Evolutionary conservation across 2,113 vertebrate species (phyloP).

Genomic region (Zosterops hypoxanthus): DNA sequence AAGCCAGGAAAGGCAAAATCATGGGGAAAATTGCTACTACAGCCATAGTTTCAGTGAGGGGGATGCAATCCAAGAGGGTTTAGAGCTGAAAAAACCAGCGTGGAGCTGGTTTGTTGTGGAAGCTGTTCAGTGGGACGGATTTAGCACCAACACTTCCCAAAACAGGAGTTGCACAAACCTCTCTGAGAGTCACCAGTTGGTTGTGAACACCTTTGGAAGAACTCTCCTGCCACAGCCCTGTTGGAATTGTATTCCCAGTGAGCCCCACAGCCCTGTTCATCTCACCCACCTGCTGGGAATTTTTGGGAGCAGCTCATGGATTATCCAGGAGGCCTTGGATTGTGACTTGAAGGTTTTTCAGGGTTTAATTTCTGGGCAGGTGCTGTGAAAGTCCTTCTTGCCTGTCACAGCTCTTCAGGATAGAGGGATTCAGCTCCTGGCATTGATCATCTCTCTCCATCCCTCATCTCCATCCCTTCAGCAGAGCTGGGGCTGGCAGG

Average conservation of each 20-base stretch:
- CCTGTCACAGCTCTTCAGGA: not conserved
- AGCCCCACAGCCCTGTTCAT: accelerated
- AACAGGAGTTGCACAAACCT: not conserved
- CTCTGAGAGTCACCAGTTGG: not conserved
- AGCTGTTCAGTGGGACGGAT: not conserved
- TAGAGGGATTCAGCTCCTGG: not conserved
- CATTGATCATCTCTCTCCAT: accelerated
- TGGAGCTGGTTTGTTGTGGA: not conserved
- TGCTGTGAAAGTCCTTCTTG: not conserved
- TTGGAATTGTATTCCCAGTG: not conserved
- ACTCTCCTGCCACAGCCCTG: accelerated
- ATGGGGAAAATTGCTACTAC: not conserved
- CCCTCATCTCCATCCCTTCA: not conserved
- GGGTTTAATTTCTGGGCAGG: accelerated
- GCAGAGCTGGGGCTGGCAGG: not conserved
- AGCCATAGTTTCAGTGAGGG: not conserved
- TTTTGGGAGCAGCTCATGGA: not conserved
- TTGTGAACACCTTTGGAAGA: accelerated
- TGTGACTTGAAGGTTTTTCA: not conserved
- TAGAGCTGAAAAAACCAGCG: not conserved
- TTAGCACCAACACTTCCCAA: not conserved
- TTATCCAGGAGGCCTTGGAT: not conserved
- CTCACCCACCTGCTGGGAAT: not conserved
- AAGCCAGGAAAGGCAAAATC: not conserved
- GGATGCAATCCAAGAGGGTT: not conserved